Percentiles rank a stretch among this genome's conserved stretches.
Evolutionary conservation across 2,113 vertebrate species (phyloP).

Genomic region (Megaceryle maxima): DNA sequence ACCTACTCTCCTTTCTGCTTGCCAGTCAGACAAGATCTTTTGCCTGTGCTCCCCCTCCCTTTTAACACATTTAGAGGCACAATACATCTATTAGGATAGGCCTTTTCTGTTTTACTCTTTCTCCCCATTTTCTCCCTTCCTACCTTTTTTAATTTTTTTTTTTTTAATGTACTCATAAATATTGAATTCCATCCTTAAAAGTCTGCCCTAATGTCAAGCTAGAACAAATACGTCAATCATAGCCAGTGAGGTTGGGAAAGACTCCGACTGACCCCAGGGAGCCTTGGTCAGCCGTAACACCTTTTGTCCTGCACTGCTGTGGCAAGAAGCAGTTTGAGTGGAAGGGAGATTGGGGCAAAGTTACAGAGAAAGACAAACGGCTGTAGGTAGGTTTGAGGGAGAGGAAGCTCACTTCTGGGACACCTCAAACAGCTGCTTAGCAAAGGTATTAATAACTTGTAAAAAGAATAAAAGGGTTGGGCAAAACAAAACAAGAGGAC

Average conservation of each 20-base stretch:
- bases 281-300: not conserved
- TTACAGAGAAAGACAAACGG: not conserved
- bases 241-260: not conserved
- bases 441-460: not conserved
- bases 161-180: not conserved
- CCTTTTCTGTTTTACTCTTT: not conserved
- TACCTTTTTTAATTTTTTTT: not conserved
- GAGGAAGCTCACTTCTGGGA: not conserved
- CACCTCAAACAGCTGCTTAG: not conserved
- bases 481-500: slow-evolving; percentile 38
- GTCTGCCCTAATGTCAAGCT: not conserved
- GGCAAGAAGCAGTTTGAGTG: not conserved
- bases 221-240: not conserved
- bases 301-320: not conserved
- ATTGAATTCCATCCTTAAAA: not conserved
- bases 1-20: not conserved
- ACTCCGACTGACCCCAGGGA: not conserved
- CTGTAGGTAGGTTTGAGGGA: not conserved
- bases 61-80: not conserved
- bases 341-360: not conserved
- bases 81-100: not conserved
- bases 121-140: not conserved
- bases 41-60: not conserved
- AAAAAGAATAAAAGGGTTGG: slow-evolving; percentile 39
- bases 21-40: not conserved